Conservation (phyloP, 2,797 vertebrate species). For the Heteromormyrus szaboi region DNA sequence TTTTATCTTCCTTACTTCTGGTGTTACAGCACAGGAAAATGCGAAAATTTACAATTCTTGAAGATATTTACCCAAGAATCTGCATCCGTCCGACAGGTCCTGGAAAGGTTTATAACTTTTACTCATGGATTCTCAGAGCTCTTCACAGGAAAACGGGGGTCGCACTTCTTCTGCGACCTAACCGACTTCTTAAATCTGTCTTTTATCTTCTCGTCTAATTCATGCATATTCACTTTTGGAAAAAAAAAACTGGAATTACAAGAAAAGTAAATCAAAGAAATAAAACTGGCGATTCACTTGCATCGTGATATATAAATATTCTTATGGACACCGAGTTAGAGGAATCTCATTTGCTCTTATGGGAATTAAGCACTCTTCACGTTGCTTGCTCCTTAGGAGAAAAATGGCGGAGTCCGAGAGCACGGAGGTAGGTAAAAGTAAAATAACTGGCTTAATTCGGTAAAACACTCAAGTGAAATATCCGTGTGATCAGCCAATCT, state of each 20-base stretch:
- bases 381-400: constrained; percentile 95
- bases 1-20: neutral
- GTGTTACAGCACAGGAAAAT: constrained; percentile 3
- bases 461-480: neutral
- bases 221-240: constrained; percentile 13
- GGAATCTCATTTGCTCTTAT: constrained; percentile 76
- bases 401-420: constrained; percentile 96
- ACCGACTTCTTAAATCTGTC: constrained; percentile 2
- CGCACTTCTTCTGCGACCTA: constrained; percentile 9
- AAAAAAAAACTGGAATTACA: neutral
- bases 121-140: constrained; percentile 38
- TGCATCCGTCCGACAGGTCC: neutral
- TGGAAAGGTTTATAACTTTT: constrained; percentile 30
- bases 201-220: constrained; percentile 21
- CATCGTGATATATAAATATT: neutral
- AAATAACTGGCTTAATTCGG: neutral
- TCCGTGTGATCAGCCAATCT: neutral
- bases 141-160: constrained; percentile 16
- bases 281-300: neutral
- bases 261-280: neutral
- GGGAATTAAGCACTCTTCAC: constrained; percentile 97
- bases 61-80: constrained; percentile 15
- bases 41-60: constrained; percentile 12
- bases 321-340: constrained; percentile 29
- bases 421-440: constrained; percentile 78